Evolutionary conservation across 2,797 vertebrate species (phyloP).

Genomic region (Propithecus perrieri): DNA sequence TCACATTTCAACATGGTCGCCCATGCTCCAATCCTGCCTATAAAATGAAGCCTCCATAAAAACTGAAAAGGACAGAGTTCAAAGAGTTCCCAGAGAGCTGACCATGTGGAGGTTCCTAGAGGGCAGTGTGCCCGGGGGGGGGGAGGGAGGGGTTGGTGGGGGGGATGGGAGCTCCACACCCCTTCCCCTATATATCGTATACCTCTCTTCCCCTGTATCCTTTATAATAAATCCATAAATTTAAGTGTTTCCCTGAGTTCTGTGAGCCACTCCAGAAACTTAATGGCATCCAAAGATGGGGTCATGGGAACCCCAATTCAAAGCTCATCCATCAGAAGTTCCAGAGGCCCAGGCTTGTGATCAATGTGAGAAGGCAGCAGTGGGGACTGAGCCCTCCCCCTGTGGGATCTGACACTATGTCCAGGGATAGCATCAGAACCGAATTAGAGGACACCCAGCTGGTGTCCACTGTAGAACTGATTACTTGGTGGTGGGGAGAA

Average conservation of each 20-base stretch:
- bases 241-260: background rate
- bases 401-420: background rate
- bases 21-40: background rate
- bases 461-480: background rate
- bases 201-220: background rate
- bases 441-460: background rate
- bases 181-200: background rate
- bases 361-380: background rate
- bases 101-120: background rate
- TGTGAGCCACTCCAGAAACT: background rate
- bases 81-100: background rate
- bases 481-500: background rate
- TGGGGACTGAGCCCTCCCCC: too few species aligned
- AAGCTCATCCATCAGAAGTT: background rate
- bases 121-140: background rate
- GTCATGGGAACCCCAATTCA: background rate
- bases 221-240: background rate
- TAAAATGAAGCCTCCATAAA: background rate
- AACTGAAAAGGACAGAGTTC: background rate
- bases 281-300: background rate
- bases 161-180: background rate
- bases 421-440: background rate
- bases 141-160: too few species aligned
- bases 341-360: background rate
- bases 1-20: background rate